Base-by-base conservation (phyloP, 2,888 invertebrate genomes). In the Quadroppia sp. region DNA sequence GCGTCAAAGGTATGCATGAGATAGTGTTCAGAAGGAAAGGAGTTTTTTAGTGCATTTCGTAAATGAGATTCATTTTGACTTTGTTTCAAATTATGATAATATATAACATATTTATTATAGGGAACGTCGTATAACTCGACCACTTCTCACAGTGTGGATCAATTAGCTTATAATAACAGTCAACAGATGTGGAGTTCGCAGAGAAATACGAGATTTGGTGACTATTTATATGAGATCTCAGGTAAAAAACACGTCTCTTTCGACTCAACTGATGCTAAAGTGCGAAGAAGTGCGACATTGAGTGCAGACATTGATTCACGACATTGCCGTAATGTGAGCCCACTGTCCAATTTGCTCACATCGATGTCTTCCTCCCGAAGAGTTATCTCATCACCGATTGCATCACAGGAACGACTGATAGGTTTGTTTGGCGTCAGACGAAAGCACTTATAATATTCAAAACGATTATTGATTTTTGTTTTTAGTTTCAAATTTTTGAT, bases 371-470 rank as follows among this genome's bases (percentile, higher is more conserved):
- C 69, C 42, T 42, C 45, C 13, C 17, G 69, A 69, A 69, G 45
- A 45, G 69, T 45, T 20, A 69, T 69, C 23, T 69, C 69, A 69
- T 45, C 69, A 69, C 69, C 69, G 69, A 45, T 69, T 69, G 69
- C 69, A 45, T 69, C 69, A 69, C 69, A 69, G 69, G 69, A 69
- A 69, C 42, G 69, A 69, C 69, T 69, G n/a, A 25, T 69, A 69
- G 69, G 69, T 69, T 13, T 20, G 23, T 42, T 45, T 40, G 23
- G 1, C 1, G 7, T 42, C 36, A 32, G 45, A 45, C 9, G 9
- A 36, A 36, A 7, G 36, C 36, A 36, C 36, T 36, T 45, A 45
- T 6, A 28, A 59, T 30, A 15, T 2, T 28, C 30, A 15, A 59
- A 30, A 20, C 15, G 9, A 59, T 20, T 30, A 59, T 59, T 59